Evolutionary conservation across 2,888 invertebrate species (phyloP).

Genomic region (Pilophorus perplexus): DNA sequence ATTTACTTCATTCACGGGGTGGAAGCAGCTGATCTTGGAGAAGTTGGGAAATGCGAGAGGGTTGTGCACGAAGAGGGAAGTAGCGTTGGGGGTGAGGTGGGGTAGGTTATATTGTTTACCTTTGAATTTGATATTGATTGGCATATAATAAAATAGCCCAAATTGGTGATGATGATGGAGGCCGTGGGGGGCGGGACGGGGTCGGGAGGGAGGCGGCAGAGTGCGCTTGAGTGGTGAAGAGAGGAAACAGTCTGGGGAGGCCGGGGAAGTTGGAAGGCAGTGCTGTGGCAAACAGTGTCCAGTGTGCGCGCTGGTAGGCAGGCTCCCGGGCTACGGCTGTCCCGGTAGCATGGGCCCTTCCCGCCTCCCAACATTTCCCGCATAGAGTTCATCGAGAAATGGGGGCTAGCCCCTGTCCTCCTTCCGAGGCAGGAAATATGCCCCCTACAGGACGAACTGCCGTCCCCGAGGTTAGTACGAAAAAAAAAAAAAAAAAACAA

Average conservation of each 20-base stretch:
- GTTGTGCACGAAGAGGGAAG: too few relatives aligned
- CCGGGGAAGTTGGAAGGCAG: constrained; percentile 31
- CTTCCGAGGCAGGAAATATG: constrained; percentile 90
- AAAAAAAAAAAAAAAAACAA: neutral
- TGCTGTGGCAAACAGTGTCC: constrained; percentile 48
- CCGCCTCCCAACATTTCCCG: constrained; percentile 81
- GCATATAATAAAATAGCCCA: too few relatives aligned
- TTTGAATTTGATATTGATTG: too few relatives aligned
- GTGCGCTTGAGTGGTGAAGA: constrained; percentile 35
- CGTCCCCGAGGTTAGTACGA: constrained; percentile 43
- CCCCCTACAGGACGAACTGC: constrained; percentile 65
- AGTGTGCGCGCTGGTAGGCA: constrained; percentile 53
- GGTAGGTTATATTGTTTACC: too few relatives aligned
- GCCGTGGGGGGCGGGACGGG: neutral
- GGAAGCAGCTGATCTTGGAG: too few relatives aligned
- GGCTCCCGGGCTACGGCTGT: constrained; percentile 55
- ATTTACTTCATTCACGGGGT: too few relatives aligned
- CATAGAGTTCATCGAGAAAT: constrained; percentile 95
- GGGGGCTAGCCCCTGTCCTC: constrained; percentile 97
- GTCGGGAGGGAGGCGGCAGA: constrained; percentile 12
- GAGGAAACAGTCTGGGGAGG: constrained; percentile 16
- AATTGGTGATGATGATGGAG: neutral
- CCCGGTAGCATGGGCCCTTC: constrained; percentile 55
- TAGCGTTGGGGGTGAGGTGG: too few relatives aligned
- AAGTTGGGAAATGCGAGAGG: too few relatives aligned